Conservation (phyloP, 2,888 invertebrate genomes). For the Drosophila barbarae region DNA sequence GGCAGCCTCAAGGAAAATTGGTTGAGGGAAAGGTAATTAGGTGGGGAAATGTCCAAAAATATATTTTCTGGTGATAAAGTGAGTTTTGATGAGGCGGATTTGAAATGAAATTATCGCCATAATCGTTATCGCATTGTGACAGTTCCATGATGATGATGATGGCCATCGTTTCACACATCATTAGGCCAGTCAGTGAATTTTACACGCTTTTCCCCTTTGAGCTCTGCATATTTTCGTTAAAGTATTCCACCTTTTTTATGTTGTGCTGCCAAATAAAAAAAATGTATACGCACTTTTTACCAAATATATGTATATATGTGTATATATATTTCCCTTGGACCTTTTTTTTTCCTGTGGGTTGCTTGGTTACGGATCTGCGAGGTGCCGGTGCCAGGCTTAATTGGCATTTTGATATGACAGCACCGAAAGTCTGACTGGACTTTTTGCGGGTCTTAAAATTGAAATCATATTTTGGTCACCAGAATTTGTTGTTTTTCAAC, state of each 20-base stretch:
- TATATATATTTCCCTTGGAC: slow-evolving; percentile 20
- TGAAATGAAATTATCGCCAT: slow-evolving; percentile 46
- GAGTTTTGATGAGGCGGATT: slow-evolving; percentile 35
- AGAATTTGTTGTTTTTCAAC: background rate
- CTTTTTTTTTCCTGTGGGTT: slow-evolving; percentile 29
- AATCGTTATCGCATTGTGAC: slow-evolving; percentile 40
- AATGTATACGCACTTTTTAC: slow-evolving; percentile 2
- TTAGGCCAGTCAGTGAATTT: slow-evolving; percentile 48
- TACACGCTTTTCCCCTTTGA: slow-evolving; percentile 15
- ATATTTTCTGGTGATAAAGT: slow-evolving; percentile 16
- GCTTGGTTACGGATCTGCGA: slow-evolving; percentile 45
- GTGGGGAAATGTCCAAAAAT: slow-evolving; percentile 4
- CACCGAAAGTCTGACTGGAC: slow-evolving; percentile 12
- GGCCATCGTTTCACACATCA: slow-evolving; percentile 68
- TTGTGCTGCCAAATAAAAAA: slow-evolving; percentile 4
- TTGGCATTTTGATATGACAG: slow-evolving; percentile 71
- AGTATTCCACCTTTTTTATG: slow-evolving; percentile 29
- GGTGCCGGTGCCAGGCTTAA: slow-evolving; percentile 55
- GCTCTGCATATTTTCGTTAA: slow-evolving; percentile 50
- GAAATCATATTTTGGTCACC: slow-evolving; percentile 54
- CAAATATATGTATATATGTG: background rate
- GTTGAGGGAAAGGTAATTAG: slow-evolving; percentile 30
- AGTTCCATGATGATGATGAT: slow-evolving; percentile 33
- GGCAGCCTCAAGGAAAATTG: slow-evolving; percentile 13
- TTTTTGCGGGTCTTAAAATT: slow-evolving; percentile 44